Base-by-base conservation (phyloP, 92 coral and sea anemone genomes). In the Muricea muricata region DNA sequence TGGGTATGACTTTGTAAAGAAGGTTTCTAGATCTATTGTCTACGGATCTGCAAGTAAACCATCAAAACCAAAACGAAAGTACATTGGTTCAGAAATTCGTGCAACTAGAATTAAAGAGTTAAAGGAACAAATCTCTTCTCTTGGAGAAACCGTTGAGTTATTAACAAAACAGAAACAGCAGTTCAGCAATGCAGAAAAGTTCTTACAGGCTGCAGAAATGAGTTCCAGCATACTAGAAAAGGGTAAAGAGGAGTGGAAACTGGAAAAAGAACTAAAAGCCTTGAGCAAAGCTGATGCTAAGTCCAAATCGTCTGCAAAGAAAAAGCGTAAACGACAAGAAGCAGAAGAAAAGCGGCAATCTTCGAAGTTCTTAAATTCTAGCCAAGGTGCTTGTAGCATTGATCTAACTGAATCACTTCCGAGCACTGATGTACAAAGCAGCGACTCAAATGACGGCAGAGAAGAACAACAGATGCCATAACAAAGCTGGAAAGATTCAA, bases 171-270 rank as follows among this genome's bases (percentile, higher is more conserved):
- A 77, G 67, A 52, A 77, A 55, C 35, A 77, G 69, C 84, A 79
- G 18, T 79, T 58, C 58, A 65, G 70, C 18, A 31, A 40, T 28
- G 73, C 70, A 9, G 73, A 79, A 15, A 79, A 79, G 14, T 58
- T 60, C 23, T 56, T 52, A n/a, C 74, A 79, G 26, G 84, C 84
- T 32, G 84, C 84, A 1, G 84, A 79, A 17, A 65, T 79, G n/a
- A 79, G 61, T 4, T 58, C 57, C 23, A 39, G 23, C 15, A 79
- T 79, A 0, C 47, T 57, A 7, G 84, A 57, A 30, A 58, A 79
- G 25, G 41, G 41, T 30, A 9, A 47, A 28, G 57, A 79, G 73
- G 37, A 58, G 26, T 15, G 70, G 26, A 60, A 33, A 33, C 70
- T 79, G 10, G 57, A 79, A 31, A 79, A 30, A 20, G 74, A 79